Evolutionary conservation across 2,888 invertebrate genomes (phyloP), one percentile per base, ranked within the genome.

Genomic region (Balanococcus diminutus): DNA sequence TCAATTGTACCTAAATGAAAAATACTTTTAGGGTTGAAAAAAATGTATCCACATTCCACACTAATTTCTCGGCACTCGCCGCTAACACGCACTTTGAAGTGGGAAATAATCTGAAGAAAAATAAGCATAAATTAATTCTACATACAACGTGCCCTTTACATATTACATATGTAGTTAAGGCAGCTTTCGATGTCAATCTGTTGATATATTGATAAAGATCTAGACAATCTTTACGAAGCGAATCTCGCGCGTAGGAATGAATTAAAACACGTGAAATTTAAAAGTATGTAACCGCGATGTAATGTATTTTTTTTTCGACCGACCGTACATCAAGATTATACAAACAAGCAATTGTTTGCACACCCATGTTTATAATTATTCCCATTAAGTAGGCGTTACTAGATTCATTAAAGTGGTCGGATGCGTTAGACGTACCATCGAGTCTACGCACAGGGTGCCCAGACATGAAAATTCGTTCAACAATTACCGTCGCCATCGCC

Each of bases 341-440:
- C 36, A 79, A 79, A 79, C 82, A 82, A 82, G 42, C 82, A 19
- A 82, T 82, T 82, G 82, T 82, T 82, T 32, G 56, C 56, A 32
- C 82, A 56, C 82, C 82, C 56, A 82, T 31, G 22, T 82, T 82
- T 56, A 56, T 82, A 82, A 82, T 82, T 82, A 56, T 82, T 82
- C 56, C 42, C 31, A 82, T 82, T 82, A 46, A 82, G 82, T 82
- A 82, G 82, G 82, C 82, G 82, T 82, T 56, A 32, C 46, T 82
- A 28, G 46, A 82, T 82, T 82, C 42, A 82, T 82, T 82, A 82
- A 82, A 82, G 56, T 56, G 46, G 82, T 82, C 75, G 75, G 75
- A 79, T 79, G 75, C 75, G 75, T 36, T 67, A 67, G 67, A 67
- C 67, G 67, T 67, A 28, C 28, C 67, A 56, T 56, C 56, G 28